These are phyloP conservation scores for Nannobrachium achirus DNA, from an alignment of 2,113 vertebrate genomes.

Conservation along the genomic window DNA sequence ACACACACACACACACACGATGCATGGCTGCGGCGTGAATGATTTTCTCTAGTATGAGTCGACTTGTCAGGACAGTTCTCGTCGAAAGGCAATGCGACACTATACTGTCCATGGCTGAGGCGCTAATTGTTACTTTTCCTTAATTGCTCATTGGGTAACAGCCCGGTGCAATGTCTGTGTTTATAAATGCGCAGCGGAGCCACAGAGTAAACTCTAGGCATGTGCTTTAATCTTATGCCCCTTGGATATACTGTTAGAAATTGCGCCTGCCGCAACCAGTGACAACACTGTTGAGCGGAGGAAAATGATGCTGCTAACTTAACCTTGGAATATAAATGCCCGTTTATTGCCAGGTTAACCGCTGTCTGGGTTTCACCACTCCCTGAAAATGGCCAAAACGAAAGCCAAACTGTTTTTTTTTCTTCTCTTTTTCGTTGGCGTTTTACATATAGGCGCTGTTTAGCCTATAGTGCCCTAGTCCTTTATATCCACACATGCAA, in stretches of 20 bases:
- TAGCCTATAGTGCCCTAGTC: no score
- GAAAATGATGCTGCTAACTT: constrained; percentile 47
- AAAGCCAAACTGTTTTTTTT: not conserved
- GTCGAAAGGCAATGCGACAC: constrained; percentile 61
- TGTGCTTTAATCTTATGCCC: constrained; percentile 36
- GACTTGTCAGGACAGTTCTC: constrained; percentile 42
- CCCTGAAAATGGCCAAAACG: not conserved
- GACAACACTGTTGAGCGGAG: constrained; percentile 67
- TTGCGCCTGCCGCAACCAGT: constrained; percentile 66
- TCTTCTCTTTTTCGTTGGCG: no score
- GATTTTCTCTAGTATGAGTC: constrained; percentile 11
- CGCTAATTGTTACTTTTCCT: constrained; percentile 40
- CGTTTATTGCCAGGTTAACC: constrained; percentile 19
- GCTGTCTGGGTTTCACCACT: constrained; percentile 1
- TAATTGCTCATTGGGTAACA: constrained; percentile 50
- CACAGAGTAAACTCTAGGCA: constrained; percentile 22
- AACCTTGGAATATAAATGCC: constrained; percentile 63
- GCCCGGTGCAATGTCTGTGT: not conserved
- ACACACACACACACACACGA: no score
- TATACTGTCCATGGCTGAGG: constrained; percentile 2
- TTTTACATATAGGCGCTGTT: not conserved
- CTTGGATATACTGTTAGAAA: constrained; percentile 22
- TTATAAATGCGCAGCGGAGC: constrained; percentile 4
- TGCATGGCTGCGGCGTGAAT: not conserved
- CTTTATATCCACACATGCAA: no score